phyloP scores from a whole-genome alignment of 2,888 invertebrate species.

The Erebia epiphron region DNA sequence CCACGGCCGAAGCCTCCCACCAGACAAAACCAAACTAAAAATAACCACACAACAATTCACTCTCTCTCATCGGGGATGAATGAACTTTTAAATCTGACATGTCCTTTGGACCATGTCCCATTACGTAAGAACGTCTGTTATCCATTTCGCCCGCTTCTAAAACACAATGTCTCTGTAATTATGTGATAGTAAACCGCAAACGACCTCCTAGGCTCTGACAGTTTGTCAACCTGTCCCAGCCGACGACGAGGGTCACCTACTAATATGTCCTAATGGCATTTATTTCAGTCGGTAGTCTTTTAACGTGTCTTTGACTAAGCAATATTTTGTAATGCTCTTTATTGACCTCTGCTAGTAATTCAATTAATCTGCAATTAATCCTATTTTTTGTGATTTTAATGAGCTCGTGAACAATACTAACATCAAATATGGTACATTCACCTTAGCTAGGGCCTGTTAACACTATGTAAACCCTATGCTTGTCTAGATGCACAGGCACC shows the following conservation, averaged over 20 bases:
- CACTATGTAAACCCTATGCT: constrained; percentile 2
- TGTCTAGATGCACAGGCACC: background rate
- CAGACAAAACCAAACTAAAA: no score
- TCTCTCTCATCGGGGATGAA: no score
- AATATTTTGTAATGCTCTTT: background rate
- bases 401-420: no score
- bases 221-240: constrained; percentile 31
- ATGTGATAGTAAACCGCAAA: constrained; percentile 18
- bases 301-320: background rate
- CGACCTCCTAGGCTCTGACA: constrained; percentile 9
- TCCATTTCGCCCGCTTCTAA: constrained; percentile 7
- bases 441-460: background rate
- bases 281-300: background rate
- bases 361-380: no score
- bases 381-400: no score
- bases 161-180: constrained; percentile 15
- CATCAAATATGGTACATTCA: background rate
- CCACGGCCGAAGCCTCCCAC: no score
- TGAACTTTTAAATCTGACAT: no score
- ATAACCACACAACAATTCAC: no score
- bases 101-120: background rate
- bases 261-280: constrained; percentile 6
- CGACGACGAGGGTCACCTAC: constrained; percentile 21
- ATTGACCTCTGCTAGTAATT: background rate
- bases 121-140: background rate